Conservation (phyloP, 2,113 vertebrate species). For the Columbina picui region DNA sequence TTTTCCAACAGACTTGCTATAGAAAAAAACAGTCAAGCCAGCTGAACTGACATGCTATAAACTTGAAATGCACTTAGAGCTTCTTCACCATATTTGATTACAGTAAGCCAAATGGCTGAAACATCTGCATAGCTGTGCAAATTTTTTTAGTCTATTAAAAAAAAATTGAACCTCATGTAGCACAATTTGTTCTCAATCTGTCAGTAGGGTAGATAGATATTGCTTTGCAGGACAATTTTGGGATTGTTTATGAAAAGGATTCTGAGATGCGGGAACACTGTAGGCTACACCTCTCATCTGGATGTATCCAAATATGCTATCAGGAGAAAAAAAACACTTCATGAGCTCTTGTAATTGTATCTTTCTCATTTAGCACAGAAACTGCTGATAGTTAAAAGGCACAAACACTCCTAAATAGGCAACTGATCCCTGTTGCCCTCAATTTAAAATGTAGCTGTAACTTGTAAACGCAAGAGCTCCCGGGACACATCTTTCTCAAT, state of each 20-base stretch:
- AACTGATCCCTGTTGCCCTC: conserved; percentile 27
- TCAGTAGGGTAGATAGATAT: background rate
- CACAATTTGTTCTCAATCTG: conserved; percentile 15
- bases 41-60: background rate
- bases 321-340: background rate
- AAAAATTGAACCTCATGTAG: background rate
- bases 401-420: background rate
- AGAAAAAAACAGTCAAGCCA: background rate
- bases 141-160: conserved; percentile 11
- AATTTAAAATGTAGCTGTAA: conserved; percentile 27
- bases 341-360: background rate
- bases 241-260: conserved; percentile 8
- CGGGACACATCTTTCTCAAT: background rate
- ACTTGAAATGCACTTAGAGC: background rate
- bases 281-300: background rate
- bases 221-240: conserved; percentile 15
- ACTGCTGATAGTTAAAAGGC: conserved; percentile 2
- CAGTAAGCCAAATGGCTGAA: background rate
- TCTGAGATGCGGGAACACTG: background rate
- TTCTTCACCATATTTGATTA: conserved; percentile 39
- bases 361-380: conserved; percentile 20
- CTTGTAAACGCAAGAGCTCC: background rate
- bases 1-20: conserved; percentile 26
- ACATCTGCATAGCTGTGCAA: conserved; percentile 7
- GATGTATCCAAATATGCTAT: background rate